phyloP scores from a whole-genome alignment of 2,888 invertebrate species.

The Caenorhabditis sinica region DNA sequence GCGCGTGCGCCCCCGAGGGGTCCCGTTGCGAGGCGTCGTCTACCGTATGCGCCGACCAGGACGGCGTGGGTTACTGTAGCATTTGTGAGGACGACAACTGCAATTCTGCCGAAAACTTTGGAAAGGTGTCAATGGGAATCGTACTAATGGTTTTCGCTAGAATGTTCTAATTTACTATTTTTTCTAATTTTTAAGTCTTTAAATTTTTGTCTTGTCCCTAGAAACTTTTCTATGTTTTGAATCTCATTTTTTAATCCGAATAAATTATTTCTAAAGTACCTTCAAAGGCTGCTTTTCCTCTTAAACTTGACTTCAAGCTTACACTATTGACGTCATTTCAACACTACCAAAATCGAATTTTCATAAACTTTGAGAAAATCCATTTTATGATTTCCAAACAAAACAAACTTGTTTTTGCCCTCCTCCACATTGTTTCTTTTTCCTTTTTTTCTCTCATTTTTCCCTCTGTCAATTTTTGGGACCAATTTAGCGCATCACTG shows the following conservation, averaged over 20 bases:
- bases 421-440: background rate
- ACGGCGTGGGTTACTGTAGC: conserved; percentile 64
- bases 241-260: background rate
- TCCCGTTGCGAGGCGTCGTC: conserved; percentile 65
- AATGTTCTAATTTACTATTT: background rate
- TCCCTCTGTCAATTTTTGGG: background rate
- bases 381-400: background rate
- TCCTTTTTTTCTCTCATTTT: conserved; percentile 5
- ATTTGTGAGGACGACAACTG: conserved; percentile 70
- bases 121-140: background rate
- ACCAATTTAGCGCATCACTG: conserved; percentile 61
- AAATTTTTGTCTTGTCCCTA: background rate
- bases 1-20: conserved; percentile 68
- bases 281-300: no score
- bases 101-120: conserved; percentile 42
- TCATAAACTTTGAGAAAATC: background rate
- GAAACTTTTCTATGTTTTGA: background rate
- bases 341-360: background rate
- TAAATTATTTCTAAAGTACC: background rate
- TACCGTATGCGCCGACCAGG: conserved; percentile 63
- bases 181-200: background rate
- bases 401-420: background rate
- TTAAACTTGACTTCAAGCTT: no score
- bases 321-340: background rate
- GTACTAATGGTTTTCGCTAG: conserved; percentile 18